Base-by-base conservation (phyloP, 1,140 invertebrate species). In the Cotesia glomerata region DNA sequence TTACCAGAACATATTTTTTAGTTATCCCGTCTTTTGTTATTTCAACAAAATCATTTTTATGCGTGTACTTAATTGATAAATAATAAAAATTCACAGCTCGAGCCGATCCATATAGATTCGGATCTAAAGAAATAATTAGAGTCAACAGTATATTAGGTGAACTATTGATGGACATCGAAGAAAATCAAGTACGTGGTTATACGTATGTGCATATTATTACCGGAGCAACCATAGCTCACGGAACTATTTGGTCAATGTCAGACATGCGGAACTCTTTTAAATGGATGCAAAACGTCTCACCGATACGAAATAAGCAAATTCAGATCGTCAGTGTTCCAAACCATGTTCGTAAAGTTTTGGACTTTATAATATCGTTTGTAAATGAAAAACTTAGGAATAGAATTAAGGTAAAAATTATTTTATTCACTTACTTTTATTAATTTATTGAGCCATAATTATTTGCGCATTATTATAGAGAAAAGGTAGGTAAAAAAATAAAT, bases 201-300 rank as follows among this genome's bases (percentile, higher is more conserved):
- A 91, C 91, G 0, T 93, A 96, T 78, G 90, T 96, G 16, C 94
- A 95, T 75, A 94, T 96, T 80, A 93, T 95, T 78, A 92, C 91
- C 52, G 93, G 93, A 51, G 89, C 95, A 80, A 91, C 91, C 67
- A 94, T 96, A 91, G 91, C 91, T 0, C 93, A 95, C 76, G 87
- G 95, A 1, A 93, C 91, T 69, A 87, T 95, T 0, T 96, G 94
- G 94, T 93, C 94, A 0, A 86, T 95, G 3, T 91, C 88, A 35
- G 94, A 95, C 79, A 91, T 95, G 51, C 89, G 92, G 61, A 92
- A 93, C 78, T 91, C 95, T 86, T 82, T 94, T 35, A 90, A 91
- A 78, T 94, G 93, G 84, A 92, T 95, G 79, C 93, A 94, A 88
- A 95, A 94, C 83, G 94, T 94, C 0, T 92, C 94, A 13, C 95